These are phyloP conservation scores for Phymatocera aterrima DNA, from an alignment of 2,888 invertebrate genomes.

Conservation along the genomic window DNA sequence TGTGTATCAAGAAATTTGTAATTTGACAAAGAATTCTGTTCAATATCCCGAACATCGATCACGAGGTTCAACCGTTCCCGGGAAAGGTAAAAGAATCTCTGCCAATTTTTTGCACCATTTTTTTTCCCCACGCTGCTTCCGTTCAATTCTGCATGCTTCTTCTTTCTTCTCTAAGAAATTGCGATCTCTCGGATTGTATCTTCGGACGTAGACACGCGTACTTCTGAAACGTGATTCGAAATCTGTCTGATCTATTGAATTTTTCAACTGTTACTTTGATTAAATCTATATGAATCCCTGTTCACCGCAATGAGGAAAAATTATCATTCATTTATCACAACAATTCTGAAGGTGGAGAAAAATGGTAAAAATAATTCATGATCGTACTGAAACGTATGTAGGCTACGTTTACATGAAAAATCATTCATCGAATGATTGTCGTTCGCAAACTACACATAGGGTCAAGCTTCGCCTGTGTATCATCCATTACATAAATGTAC, in stretches of 20 bases:
- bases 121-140: not conserved
- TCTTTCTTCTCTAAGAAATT: not conserved
- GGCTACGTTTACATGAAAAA: no score
- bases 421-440: not conserved
- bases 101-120: conserved; percentile 34
- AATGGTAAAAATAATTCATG: no score
- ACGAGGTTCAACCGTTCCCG: conserved; percentile 42
- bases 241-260: not conserved
- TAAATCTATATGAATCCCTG: no score
- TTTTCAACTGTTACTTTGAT: not conserved
- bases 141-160: not conserved
- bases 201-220: not conserved
- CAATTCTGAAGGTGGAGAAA: no score
- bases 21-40: not conserved
- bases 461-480: not conserved
- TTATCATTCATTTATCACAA: no score
- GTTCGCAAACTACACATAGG: conserved; percentile 23
- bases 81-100: conserved; percentile 26
- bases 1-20: not conserved
- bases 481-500: no score
- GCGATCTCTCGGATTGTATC: not conserved
- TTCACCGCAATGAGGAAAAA: no score
- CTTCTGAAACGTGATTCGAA: not conserved
- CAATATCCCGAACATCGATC: not conserved
- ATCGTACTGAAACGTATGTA: no score